Evolutionary conservation across 2,888 invertebrate species (phyloP), one percentile per base, ranked within the genome.

Genomic region (Frankliniella intonsa): DNA sequence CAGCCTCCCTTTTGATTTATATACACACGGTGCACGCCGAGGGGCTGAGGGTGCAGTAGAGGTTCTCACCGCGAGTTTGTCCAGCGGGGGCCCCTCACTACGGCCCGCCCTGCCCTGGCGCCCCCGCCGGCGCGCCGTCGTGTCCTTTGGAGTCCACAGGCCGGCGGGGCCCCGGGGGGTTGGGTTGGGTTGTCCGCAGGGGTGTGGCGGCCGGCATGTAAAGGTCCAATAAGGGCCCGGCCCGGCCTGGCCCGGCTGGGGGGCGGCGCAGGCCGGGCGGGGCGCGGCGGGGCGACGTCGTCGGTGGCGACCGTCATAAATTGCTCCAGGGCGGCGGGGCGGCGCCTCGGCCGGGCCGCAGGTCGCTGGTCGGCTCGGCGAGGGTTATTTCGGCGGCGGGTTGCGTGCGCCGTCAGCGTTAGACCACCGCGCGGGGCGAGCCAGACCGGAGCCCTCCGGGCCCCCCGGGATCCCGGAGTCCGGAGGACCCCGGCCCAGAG

Each of bases 351-450:
- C 55, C 55, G 55, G 14, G 55, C 17, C 55, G n/a, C n/a, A n/a
- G n/a, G n/a, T n/a, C n/a, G n/a, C n/a, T n/a, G n/a, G n/a, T n/a
- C n/a, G n/a, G n/a, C n/a, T n/a, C n/a, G n/a, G n/a, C n/a, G 38
- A 38, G 38, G 38, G 38, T 38, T 38, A 38, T 38, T 38, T 38
- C 38, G 38, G 38, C 38, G 38, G 38, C 25, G 22, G 22, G 69
- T 76, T 22, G 69, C 69, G 69, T 76, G 69, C 69, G 69, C n/a
- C 22, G 22, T 11, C 69, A 2, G 69, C 69, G 69, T 76, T 76
- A 76, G 69, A 22, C 38, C 38, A 38, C 38, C 38, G 38, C 38
- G 17, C 14, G 19, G 55, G 55, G 19, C 14, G 19, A 14, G 17
- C 55, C 55, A 14, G 19, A 55, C 17, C 55, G 55, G 55, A 19